Conservation (phyloP, 2,797 vertebrate genomes). For the Amphiprion clarkii region DNA sequence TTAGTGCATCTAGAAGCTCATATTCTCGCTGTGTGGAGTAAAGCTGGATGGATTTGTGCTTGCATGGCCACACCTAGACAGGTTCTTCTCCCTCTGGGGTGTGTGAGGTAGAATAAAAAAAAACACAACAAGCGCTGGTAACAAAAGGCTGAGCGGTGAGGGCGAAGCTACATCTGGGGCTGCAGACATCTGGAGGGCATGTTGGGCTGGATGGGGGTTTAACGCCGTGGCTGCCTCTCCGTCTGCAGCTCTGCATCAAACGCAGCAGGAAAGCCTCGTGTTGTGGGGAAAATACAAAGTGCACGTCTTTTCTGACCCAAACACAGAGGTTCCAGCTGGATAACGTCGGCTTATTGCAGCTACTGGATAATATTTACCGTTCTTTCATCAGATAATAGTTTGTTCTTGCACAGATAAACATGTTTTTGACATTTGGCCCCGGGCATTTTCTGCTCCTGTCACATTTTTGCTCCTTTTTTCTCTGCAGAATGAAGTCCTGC, state of each 20-base stretch:
- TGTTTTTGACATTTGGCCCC: too few species aligned
- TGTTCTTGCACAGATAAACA: too few species aligned
- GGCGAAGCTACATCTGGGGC: conserved; percentile 20
- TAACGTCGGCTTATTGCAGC: too few species aligned
- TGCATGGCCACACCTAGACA: conserved; percentile 65
- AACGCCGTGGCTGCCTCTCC: conserved; percentile 12
- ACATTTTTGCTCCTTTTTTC: too few species aligned
- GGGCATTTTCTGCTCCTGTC: too few species aligned
- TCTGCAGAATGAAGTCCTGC: too few species aligned
- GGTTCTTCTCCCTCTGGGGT: conserved; percentile 57
- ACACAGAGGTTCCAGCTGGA: too few species aligned
- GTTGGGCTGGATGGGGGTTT: conserved; percentile 27
- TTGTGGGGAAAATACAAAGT: too few species aligned
- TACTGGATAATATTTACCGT: too few species aligned
- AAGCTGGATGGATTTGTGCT: conserved; percentile 22
- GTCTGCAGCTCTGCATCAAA: conserved; percentile 6
- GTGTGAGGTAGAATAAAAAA: background rate
- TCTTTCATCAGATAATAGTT: too few species aligned
- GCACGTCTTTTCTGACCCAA: too few species aligned
- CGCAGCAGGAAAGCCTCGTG: background rate
- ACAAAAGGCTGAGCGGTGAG: conserved; percentile 19
- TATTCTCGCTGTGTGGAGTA: conserved; percentile 15
- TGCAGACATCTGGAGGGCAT: conserved; percentile 46
- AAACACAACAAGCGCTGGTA: conserved; percentile 22
- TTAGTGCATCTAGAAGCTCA: background rate